Evolutionary conservation across 2,888 invertebrate genomes (phyloP).

Genomic region (Eristalis tenax): DNA sequence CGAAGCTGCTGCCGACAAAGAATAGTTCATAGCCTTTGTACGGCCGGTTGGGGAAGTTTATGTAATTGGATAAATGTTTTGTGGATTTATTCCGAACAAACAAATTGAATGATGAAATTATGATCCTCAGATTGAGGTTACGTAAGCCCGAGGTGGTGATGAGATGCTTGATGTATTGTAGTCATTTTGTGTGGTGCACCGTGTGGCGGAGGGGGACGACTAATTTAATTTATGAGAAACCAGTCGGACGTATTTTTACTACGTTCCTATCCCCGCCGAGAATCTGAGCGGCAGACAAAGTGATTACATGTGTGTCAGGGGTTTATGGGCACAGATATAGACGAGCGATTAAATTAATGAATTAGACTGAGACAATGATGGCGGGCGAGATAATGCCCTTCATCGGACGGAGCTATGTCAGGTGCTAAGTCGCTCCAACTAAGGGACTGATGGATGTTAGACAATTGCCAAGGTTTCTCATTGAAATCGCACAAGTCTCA

Average conservation of each 20-base stretch:
- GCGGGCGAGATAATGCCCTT: neutral
- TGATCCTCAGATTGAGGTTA: neutral
- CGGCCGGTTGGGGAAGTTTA: neutral
- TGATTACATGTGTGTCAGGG: conserved; percentile 4
- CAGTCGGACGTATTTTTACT: conserved; percentile 7
- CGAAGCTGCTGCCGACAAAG: neutral
- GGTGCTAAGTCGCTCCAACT: neutral
- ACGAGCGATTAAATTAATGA: neutral
- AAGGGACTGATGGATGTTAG: neutral
- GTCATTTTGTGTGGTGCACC: neutral
- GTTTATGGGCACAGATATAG: conserved; percentile 6
- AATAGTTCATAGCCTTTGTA: neutral
- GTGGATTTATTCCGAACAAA: neutral
- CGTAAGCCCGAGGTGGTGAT: neutral
- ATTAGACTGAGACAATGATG: neutral
- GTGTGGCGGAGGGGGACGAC: neutral
- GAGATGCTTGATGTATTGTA: neutral
- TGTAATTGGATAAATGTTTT: neutral
- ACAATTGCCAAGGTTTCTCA: too few species aligned
- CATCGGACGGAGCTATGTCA: neutral
- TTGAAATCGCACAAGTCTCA: too few species aligned
- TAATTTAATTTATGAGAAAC: conserved; percentile 33
- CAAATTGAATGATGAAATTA: neutral
- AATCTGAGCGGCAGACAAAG: conserved; percentile 23
- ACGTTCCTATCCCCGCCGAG: neutral